Base-by-base conservation (phyloP, 2,797 vertebrate genomes). In the Phrynocephalus forsythii region DNA sequence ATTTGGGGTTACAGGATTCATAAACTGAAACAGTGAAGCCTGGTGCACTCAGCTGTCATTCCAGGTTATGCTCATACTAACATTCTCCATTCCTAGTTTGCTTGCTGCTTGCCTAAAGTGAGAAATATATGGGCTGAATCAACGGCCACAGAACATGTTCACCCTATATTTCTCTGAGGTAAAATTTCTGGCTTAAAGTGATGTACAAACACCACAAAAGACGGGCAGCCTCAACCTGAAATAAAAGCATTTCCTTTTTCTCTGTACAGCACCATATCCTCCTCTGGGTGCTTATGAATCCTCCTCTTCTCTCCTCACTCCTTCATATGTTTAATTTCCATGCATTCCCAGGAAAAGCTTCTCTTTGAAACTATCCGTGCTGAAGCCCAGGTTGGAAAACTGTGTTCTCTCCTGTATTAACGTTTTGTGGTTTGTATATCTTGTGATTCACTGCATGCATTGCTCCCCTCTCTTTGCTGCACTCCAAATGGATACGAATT, bases 281-380 rank as follows among this genome's bases (percentile, higher is more conserved):
- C 75, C 28, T 33, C 84, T 72, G 91, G 89, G 60, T 91, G 67
- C 83, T 0, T 79, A 85, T 86, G 83, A 91, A 89, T 83, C 81
- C 1, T 0, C 83, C 86, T 91, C 68, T 93, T 82, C 50, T 79
- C 56, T 75, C 80, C 86, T 87, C 80, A 69, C 80, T 83, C 94
- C 93, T 94, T 1, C 96, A 93, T 96, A 93, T 96, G 94, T 95
- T 96, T 97, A 90, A 93, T 97, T 96, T 97, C 97, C 94, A 91
- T 96, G 95, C 94, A 94, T 96, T 97, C 97, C 96, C 97, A 98
- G 98, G 98, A 98, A 98, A 98, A 97, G 97, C 97, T 96, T 98
- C 97, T 97, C 97, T 97, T 97, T 98, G 98, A 98, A 98, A 98
- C 97, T 98, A 94, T 98, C 97, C 92, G 97, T 98, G 97, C 97